Conservation (phyloP, 2,888 invertebrate genomes). For the Yponomeuta evonymella region DNA sequence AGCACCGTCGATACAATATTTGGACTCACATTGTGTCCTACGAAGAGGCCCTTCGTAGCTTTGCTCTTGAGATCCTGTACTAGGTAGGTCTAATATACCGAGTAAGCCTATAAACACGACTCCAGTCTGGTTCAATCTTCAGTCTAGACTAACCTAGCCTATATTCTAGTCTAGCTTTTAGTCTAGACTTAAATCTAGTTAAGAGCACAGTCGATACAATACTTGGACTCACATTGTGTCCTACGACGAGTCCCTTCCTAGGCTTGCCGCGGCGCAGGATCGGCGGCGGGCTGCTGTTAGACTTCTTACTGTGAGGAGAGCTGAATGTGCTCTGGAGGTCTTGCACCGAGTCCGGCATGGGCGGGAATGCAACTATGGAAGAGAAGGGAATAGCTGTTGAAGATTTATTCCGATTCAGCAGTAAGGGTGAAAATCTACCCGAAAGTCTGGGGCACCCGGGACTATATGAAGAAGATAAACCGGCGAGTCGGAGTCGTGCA, state of each 20-base stretch:
- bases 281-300: constrained; percentile 55
- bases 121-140: neutral
- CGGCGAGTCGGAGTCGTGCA: too few relatives aligned
- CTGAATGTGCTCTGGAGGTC: constrained; percentile 38
- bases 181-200: neutral
- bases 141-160: neutral
- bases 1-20: constrained; percentile 46
- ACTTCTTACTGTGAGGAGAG: constrained; percentile 48
- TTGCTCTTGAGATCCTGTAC: constrained; percentile 28
- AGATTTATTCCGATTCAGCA: too few relatives aligned
- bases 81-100: too few relatives aligned
- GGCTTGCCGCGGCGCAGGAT: constrained; percentile 52
- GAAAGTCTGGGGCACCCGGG: too few relatives aligned
- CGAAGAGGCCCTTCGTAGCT: constrained; percentile 32
- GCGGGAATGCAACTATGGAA: neutral
- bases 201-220: constrained; percentile 39
- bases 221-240: constrained; percentile 57
- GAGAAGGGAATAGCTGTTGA: neutral
- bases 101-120: neutral
- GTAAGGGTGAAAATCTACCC: too few relatives aligned
- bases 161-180: too few relatives aligned
- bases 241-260: constrained; percentile 34
- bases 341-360: neutral
- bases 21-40: constrained; percentile 55
- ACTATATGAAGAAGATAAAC: too few relatives aligned